A percentile compares a stretch with the other conserved stretches of the same genome.
phyloP scores from a whole-genome alignment of 2,113 vertebrate species.

The Microtus pennsylvanicus region DNA sequence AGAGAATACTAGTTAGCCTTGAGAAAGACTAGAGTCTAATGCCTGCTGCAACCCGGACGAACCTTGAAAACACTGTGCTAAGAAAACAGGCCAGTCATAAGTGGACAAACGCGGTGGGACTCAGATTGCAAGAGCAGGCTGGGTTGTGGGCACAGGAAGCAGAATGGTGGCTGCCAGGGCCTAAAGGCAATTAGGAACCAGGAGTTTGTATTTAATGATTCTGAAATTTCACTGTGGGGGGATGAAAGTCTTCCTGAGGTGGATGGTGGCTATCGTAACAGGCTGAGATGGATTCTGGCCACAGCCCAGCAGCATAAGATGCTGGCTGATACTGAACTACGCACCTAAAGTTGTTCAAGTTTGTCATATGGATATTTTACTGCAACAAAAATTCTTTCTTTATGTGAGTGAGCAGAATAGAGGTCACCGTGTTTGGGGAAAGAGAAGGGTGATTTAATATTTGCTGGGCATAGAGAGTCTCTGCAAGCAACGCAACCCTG shows the following conservation, averaged over 20 bases:
- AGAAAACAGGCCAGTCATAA: neutral
- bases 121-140: neutral
- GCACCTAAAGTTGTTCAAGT: neutral
- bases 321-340: neutral
- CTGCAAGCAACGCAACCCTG: neutral
- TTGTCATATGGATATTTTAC: neutral
- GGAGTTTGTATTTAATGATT: neutral
- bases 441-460: neutral
- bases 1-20: neutral
- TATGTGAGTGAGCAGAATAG: neutral
- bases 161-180: neutral
- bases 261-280: neutral
- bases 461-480: neutral
- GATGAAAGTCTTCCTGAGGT: neutral
- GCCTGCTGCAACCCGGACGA: rapidly evolving
- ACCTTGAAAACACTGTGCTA: neutral
- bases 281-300: too few species aligned
- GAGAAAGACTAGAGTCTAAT: neutral
- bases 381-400: neutral
- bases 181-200: rapidly evolving
- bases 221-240: neutral
- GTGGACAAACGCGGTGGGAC: neutral
- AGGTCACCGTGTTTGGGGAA: neutral
- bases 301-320: neutral
- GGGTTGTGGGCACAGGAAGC: neutral